Conservation (phyloP, 1,140 invertebrate genomes). For the Matsumurasca onukii region DNA sequence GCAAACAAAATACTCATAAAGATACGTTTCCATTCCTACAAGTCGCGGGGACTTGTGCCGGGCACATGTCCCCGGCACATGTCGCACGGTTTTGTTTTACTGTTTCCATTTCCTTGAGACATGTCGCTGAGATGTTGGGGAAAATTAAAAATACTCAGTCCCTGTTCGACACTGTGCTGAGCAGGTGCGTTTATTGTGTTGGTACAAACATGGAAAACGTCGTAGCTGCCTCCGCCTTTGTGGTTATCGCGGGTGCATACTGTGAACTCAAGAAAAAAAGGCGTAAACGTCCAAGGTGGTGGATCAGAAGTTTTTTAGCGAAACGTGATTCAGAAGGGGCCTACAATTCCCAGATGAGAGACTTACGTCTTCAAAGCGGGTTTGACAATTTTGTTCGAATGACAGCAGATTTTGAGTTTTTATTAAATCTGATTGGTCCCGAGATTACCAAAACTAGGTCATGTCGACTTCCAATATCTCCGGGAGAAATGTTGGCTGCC, state of each 20-base stretch:
- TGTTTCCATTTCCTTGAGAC: neutral
- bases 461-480: conserved; percentile 2
- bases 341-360: neutral
- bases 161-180: neutral
- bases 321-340: neutral
- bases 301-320: neutral
- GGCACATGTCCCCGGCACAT: neutral
- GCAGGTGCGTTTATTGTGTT: too few species aligned
- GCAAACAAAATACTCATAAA: too few species aligned
- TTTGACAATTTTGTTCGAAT: too few species aligned
- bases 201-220: too few species aligned
- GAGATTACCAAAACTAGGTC: too few species aligned
- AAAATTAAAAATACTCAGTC: neutral
- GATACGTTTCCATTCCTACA: too few species aligned
- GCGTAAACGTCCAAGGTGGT: too few species aligned
- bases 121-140: too few species aligned
- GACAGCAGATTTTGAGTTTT: too few species aligned
- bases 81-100: conserved; percentile 5
- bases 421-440: too few species aligned
- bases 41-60: too few species aligned
- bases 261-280: conserved; percentile 6
- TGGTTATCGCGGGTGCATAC: conserved; percentile 1
- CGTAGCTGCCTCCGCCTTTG: neutral
- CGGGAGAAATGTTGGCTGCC: conserved; percentile 4
- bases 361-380: neutral